These are phyloP conservation scores for Bradysia coprophila DNA, from an alignment of 1,140 invertebrate genomes.

Conservation along the genomic window DNA sequence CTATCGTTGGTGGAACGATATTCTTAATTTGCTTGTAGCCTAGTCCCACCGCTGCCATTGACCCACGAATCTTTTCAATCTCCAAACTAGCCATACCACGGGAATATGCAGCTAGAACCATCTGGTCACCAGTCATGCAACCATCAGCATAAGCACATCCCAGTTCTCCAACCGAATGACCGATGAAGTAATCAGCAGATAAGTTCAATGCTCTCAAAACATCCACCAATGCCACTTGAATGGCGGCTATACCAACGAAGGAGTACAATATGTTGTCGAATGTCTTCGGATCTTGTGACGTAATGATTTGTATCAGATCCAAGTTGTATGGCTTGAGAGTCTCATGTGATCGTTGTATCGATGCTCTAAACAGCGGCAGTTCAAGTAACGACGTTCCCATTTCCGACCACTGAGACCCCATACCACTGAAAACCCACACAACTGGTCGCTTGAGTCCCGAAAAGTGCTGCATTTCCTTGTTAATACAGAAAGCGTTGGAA, in stretches of 20 bases:
- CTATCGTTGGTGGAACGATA: conserved; percentile 43
- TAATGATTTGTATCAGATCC: conserved; percentile 63
- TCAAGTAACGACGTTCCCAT: conserved; percentile 50
- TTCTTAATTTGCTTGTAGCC: conserved; percentile 36
- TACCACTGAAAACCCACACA: conserved; percentile 80
- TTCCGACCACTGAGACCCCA: conserved; percentile 76
- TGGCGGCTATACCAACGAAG: conserved; percentile 80
- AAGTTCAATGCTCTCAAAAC: conserved; percentile 51
- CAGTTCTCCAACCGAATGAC: conserved; percentile 70
- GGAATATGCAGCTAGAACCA: conserved; percentile 66
- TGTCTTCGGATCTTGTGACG: conserved; percentile 49
- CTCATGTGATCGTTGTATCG: conserved; percentile 53
- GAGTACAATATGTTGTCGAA: conserved; percentile 72
- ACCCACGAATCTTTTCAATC: conserved; percentile 50
- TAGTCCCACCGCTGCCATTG: conserved; percentile 67
- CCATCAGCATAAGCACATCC: conserved; percentile 82
- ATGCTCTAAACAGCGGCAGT: conserved; percentile 48
- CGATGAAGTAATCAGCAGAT: conserved; percentile 65
- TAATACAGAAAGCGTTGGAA: conserved; percentile 22
- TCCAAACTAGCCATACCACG: conserved; percentile 69
- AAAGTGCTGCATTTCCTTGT: conserved; percentile 33
- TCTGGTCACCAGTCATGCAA: conserved; percentile 63
- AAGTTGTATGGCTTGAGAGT: conserved; percentile 52
- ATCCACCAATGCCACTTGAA: conserved; percentile 73
- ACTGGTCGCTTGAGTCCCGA: conserved; percentile 42